Conservation (phyloP, 2,113 vertebrate species). For the Scopus umbretta region DNA sequence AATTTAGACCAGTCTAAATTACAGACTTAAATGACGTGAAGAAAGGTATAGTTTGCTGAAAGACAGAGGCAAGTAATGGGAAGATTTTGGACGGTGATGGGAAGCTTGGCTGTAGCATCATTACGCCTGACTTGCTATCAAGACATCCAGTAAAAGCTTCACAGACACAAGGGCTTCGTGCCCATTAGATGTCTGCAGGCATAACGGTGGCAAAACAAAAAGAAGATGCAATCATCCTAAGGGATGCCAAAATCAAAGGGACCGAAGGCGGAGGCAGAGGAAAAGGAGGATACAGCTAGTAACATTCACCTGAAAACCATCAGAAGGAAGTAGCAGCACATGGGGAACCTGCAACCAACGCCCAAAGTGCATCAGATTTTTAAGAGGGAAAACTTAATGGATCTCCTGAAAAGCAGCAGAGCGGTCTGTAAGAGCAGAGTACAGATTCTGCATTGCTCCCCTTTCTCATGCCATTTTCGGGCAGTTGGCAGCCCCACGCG, state of each 20-base stretch:
- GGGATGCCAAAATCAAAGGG: background rate
- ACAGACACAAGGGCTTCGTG: background rate
- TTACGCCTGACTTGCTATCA: background rate
- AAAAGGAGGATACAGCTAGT: background rate
- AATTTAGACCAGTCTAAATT: background rate
- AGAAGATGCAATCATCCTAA: background rate
- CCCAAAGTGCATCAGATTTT: background rate
- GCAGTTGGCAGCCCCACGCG: background rate
- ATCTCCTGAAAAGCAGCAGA: background rate
- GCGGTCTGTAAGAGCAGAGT: background rate
- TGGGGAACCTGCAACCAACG: rapidly evolving
- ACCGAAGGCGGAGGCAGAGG: background rate
- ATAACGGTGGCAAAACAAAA: background rate
- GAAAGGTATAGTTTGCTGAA: background rate
- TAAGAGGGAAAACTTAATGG: background rate
- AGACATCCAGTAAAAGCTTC: background rate
- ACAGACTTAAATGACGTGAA: background rate
- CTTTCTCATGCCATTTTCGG: background rate
- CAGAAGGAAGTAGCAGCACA: background rate
- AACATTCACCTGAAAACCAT: background rate
- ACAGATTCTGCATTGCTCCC: background rate
- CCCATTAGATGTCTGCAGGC: background rate
- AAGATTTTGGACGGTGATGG: background rate
- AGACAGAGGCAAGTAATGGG: background rate
- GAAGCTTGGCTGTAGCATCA: background rate